Conservation (phyloP, 92 coral and sea anemone genomes). For the Phenganax subtilis region DNA sequence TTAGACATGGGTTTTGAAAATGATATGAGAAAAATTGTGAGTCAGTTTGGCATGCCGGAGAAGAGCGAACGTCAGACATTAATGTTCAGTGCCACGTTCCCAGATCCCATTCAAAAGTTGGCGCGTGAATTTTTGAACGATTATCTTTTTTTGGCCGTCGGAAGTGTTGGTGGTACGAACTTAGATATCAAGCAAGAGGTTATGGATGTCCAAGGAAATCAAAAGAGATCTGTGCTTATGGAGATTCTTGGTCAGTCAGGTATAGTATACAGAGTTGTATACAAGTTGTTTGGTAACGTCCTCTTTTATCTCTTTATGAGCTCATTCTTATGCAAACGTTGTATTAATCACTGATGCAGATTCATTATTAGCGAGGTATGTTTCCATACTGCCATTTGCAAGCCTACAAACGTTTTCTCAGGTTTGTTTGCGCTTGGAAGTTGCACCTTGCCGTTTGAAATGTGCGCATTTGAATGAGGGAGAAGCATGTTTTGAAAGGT, state of each 20-base stretch:
- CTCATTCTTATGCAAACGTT: no score
- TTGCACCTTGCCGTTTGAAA: no score
- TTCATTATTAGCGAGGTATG: not conserved
- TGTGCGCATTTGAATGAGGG: no score
- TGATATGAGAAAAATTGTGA: constrained; percentile 65
- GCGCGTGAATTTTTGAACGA: constrained; percentile 86
- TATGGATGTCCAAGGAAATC: constrained; percentile 55
- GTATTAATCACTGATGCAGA: no score
- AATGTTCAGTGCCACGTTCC: constrained; percentile 98
- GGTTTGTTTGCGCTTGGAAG: no score
- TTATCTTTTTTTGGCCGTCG: constrained; percentile 82
- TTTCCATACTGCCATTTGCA: not conserved
- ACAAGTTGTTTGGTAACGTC: no score
- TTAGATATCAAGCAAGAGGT: constrained; percentile 71
- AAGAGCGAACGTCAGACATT: constrained; percentile 77
- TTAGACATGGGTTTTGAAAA: constrained; percentile 95
- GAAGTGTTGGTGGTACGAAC: constrained; percentile 88
- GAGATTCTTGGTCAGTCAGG: constrained; percentile 75
- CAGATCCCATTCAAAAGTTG: constrained; percentile 82
- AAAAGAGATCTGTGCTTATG: constrained; percentile 72
- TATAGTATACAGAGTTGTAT: not conserved
- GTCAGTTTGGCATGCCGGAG: constrained; percentile 72
- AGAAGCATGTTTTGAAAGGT: no score
- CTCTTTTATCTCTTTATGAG: no score
- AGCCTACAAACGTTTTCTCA: no score